Base-by-base conservation (phyloP, 2,113 vertebrate species). In the Brachypodius melanocephalos region DNA sequence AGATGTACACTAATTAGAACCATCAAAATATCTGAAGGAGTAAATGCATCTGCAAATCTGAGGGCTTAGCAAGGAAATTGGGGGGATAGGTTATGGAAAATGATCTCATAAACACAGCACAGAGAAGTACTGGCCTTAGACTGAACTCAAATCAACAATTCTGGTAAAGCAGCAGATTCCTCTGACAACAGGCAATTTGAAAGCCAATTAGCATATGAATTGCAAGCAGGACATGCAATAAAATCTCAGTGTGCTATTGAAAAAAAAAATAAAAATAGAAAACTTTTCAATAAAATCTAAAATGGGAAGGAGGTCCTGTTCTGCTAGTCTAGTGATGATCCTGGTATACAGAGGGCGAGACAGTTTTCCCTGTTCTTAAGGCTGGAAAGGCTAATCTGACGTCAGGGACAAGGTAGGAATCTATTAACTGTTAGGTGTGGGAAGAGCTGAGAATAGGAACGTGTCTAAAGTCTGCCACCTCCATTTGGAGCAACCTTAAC, bases 1-100 rank as follows among this genome's bases (percentile, higher is more conserved):
- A 95, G 73, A 94, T 91, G 38, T 62, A 59, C 89, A 31, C 55
- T 97, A 97, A 96, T 97, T 96, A 95, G 62, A 87, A 72, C 16
- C 67, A 46, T 95, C 87, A 90, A 97, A 96, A 95, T 25, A 51
- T 90, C 88, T 96, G 81, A 94, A 89, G 91, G 78, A 96, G 40
- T 95, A 96, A 96, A 69, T 67, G 72, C 52, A 62, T 95, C 78
- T 96, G 57, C 54, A 96, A 88, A 89, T 92, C 81, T 86, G 48
- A 94, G 61, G 54, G 40, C 74, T 96, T 96, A 67, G 38, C 18
- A 51, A 62, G 15, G 57, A 90, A 63, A 85, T 36, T 51, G 38
- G 14, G 29, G 19, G 63, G 49, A 79, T 69, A 62, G 17, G 20
- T 51, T 84, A 32, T 13, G 40, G 45, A 96, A 92, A 84, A 77